These are phyloP conservation scores for Leptobrachium leishanense DNA, from an alignment of 2,113 vertebrate species.

Conservation along the genomic window DNA sequence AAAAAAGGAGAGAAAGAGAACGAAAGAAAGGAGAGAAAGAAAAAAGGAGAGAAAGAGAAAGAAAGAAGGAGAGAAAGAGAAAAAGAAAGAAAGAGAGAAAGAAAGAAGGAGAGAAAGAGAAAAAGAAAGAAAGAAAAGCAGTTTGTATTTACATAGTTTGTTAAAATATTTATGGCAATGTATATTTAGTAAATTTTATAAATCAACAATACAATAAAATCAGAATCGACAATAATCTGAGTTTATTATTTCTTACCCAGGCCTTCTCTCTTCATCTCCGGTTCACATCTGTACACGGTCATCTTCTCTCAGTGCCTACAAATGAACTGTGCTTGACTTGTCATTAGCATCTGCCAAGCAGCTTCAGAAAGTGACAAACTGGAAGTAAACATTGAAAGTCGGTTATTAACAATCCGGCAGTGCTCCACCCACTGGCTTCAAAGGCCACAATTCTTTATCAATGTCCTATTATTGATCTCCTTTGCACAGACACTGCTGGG, in stretches of 20 bases:
- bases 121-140: too few relatives aligned
- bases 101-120: too few relatives aligned
- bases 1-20: too few relatives aligned
- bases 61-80: too few relatives aligned
- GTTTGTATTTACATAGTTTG: too few relatives aligned
- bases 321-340: not conserved
- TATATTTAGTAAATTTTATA: too few relatives aligned
- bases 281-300: not conserved
- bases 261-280: not conserved
- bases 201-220: not conserved
- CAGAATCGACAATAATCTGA: not conserved
- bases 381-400: slow-evolving; percentile 21
- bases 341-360: not conserved
- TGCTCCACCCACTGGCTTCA: slow-evolving; percentile 62
- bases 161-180: too few relatives aligned
- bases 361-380: slow-evolving; percentile 12
- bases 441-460: slow-evolving; percentile 58
- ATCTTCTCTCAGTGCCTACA: not conserved
- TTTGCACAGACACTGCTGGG: slow-evolving; percentile 57
- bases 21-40: too few relatives aligned
- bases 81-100: too few relatives aligned
- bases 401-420: slow-evolving; percentile 66
- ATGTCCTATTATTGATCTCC: slow-evolving; percentile 63
- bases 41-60: too few relatives aligned
- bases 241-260: slow-evolving; percentile 28